These are phyloP conservation scores for Sphaerophoria rueppellii DNA, from an alignment of 2,888 invertebrate genomes.

Conservation along the genomic window DNA sequence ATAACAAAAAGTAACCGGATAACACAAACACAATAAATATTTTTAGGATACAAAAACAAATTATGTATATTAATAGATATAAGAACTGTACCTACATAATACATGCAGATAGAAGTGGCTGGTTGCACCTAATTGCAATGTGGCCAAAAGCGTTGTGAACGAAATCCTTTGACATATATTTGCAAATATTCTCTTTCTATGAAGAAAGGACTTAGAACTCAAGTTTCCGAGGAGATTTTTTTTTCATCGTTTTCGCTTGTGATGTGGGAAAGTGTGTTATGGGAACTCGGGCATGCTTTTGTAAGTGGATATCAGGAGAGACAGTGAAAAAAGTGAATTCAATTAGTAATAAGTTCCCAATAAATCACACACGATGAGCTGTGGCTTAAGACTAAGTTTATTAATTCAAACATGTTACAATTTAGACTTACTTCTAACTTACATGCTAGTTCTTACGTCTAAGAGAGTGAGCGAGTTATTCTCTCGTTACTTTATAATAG, in stretches of 20 bases:
- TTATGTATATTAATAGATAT: not conserved
- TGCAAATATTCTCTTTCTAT: constrained; percentile 12
- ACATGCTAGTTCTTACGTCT: not conserved
- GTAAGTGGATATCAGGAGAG: not conserved
- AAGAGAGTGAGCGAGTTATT: not conserved
- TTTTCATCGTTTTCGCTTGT: not conserved
- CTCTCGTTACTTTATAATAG: not conserved
- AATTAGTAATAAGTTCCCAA: too few relatives aligned
- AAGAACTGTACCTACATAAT: too few relatives aligned
- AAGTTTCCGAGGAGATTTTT: not conserved
- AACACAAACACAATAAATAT: constrained; percentile 17
- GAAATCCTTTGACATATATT: constrained; percentile 32
- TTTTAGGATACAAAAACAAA: not conserved
- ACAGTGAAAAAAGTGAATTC: not conserved
- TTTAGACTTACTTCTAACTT: too few relatives aligned
- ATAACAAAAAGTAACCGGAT: not conserved
- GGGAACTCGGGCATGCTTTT: not conserved
- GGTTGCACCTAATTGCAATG: constrained; percentile 35
- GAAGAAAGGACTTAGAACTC: constrained; percentile 6
- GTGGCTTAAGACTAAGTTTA: too few relatives aligned
- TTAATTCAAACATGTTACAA: too few relatives aligned
- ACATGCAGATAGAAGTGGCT: constrained; percentile 16
- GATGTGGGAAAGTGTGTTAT: not conserved
- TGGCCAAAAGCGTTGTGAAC: constrained; percentile 23
- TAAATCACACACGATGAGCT: too few relatives aligned